phyloP scores from a whole-genome alignment of 2,113 vertebrate species.

The Acanthochromis polyacanthus region DNA sequence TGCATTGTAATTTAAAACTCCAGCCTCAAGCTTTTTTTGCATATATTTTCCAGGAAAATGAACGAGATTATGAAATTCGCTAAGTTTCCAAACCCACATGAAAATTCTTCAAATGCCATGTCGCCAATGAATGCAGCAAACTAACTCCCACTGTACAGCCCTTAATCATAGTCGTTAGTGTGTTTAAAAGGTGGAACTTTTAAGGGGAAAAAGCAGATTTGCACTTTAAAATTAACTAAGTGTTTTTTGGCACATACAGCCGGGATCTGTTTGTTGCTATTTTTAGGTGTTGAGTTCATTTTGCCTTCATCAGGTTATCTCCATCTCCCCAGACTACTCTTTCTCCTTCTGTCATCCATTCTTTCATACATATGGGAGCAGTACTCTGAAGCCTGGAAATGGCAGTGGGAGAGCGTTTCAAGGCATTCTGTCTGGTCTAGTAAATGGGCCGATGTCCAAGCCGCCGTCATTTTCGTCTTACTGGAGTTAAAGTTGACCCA shows the following conservation, averaged over 20 bases:
- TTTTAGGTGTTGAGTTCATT: constrained; percentile 57
- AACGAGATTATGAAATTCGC: constrained; percentile 32
- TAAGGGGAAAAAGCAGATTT: constrained; percentile 38
- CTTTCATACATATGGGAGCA: constrained; percentile 64
- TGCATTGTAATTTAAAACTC: constrained; percentile 10
- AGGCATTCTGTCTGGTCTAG: constrained; percentile 53
- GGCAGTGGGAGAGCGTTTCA: constrained; percentile 60
- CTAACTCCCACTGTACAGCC: neutral
- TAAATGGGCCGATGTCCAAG: constrained; percentile 63
- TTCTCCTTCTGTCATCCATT: constrained; percentile 18
- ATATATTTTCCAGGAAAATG: constrained; percentile 37
- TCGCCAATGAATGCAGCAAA: constrained; percentile 43
- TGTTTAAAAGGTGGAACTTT: constrained; percentile 32
- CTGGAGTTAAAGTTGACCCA: constrained; percentile 73
- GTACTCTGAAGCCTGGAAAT: constrained; percentile 57
- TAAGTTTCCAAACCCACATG: constrained; percentile 8
- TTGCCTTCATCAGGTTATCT: constrained; percentile 17
- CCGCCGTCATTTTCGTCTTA: constrained; percentile 46
- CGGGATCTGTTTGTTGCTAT: constrained; percentile 48
- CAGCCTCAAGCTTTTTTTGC: constrained; percentile 4
- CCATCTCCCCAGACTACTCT: constrained; percentile 23
- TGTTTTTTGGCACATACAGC: constrained; percentile 11
- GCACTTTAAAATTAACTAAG: constrained; percentile 36
- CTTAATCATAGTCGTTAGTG: constrained; percentile 47
- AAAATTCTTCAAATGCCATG: constrained; percentile 38